Conservation (phyloP, 2,888 invertebrate species). For the Neoitamus cyanurus region DNA sequence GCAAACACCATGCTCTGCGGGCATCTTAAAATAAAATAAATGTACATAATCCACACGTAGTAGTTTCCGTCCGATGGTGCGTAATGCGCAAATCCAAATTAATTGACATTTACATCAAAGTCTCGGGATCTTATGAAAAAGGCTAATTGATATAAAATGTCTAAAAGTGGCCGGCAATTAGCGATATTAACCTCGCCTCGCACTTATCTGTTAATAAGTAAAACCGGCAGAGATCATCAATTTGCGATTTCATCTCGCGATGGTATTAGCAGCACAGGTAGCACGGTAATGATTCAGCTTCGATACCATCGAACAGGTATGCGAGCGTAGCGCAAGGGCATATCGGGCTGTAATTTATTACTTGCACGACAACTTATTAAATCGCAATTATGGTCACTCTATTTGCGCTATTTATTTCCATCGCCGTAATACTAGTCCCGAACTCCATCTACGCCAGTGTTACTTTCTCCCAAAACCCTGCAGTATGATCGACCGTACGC, state of each 20-base stretch:
- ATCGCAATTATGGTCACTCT: constrained; percentile 19
- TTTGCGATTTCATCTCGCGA: constrained; percentile 27
- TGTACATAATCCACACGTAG: neutral
- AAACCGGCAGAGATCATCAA: constrained; percentile 27
- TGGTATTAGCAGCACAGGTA: neutral
- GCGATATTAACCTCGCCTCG: constrained; percentile 26
- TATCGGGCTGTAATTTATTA: constrained; percentile 18
- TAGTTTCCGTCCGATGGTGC: neutral
- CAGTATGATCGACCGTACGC: neutral
- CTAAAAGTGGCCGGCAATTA: neutral
- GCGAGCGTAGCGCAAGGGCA: constrained; percentile 12
- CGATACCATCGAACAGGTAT: neutral
- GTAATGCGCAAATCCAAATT: neutral
- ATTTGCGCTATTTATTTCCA: constrained; percentile 20
- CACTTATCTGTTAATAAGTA: constrained; percentile 22
- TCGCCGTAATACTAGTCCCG: neutral
- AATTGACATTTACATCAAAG: neutral
- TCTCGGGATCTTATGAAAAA: neutral
- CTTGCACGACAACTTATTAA: constrained; percentile 41
- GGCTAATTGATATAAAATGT: constrained; percentile 8
- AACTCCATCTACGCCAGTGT: neutral
- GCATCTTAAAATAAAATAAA: neutral
- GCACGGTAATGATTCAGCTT: neutral
- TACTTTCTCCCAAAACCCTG: constrained; percentile 30
- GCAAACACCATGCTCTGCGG: neutral